Conservation (phyloP, 2,888 invertebrate species). For the Aethes cnicana region DNA sequence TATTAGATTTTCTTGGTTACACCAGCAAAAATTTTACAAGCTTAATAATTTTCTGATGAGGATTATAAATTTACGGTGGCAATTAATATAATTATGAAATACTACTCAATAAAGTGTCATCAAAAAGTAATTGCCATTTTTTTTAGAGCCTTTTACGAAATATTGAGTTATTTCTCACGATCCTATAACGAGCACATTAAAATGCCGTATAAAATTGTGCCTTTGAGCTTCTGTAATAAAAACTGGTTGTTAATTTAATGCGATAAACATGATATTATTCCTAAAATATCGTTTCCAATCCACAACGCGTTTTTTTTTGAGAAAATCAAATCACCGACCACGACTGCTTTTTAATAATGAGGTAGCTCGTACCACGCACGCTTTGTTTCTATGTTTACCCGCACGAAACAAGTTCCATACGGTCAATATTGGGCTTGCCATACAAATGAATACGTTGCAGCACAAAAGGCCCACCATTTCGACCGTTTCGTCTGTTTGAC, state of each 20-base stretch:
- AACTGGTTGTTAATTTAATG: too few relatives aligned
- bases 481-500: slow-evolving; percentile 70
- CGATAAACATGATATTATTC: too few relatives aligned
- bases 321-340: slow-evolving; percentile 9
- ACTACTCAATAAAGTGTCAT: slow-evolving; percentile 17
- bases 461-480: slow-evolving; percentile 78
- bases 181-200: not conserved
- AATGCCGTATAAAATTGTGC: not conserved
- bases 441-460: slow-evolving; percentile 81
- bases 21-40: slow-evolving; percentile 12
- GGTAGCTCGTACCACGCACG: slow-evolving; percentile 37
- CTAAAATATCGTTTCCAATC: too few relatives aligned
- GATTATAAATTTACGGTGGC: not conserved
- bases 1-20: too few relatives aligned
- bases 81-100: not conserved
- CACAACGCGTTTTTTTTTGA: too few relatives aligned
- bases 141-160: not conserved
- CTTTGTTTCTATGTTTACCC: slow-evolving; percentile 60
- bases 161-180: slow-evolving; percentile 7
- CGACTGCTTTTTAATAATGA: slow-evolving; percentile 20
- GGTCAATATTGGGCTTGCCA: slow-evolving; percentile 76
- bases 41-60: slow-evolving; percentile 5
- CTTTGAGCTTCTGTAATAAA: too few relatives aligned
- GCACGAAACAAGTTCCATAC: slow-evolving; percentile 70
- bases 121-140: slow-evolving; percentile 2